Evolutionary conservation across 2,113 vertebrate genomes (phyloP).

Genomic region (Microcebus ravelobensis): DNA sequence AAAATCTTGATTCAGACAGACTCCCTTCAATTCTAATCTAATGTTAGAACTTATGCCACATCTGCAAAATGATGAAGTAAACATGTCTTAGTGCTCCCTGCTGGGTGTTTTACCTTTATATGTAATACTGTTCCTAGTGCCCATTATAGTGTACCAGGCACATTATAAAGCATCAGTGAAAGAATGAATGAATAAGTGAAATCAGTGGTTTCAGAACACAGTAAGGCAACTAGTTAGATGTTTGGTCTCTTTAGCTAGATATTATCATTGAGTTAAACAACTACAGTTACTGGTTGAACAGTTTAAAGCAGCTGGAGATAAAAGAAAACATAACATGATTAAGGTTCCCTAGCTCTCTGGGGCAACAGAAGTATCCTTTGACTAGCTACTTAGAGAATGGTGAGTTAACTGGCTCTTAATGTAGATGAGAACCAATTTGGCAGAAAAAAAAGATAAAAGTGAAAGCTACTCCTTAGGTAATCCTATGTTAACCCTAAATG

Average conservation of each 20-base stretch:
- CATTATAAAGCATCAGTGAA: background rate
- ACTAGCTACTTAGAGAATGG: background rate
- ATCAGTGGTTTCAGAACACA: background rate
- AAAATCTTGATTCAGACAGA: background rate
- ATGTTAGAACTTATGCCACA: background rate
- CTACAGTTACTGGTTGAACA: background rate
- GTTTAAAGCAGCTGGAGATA: background rate
- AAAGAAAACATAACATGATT: background rate
- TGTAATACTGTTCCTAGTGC: background rate
- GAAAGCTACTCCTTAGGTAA: background rate
- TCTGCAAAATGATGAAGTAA: background rate
- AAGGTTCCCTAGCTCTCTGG: background rate
- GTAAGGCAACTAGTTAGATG: background rate
- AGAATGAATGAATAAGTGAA: background rate
- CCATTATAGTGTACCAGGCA: background rate
- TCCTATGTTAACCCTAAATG: background rate
- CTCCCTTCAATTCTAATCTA: background rate
- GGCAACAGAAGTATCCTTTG: background rate
- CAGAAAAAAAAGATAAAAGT: background rate
- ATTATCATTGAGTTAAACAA: background rate
- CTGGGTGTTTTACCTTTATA: background rate
- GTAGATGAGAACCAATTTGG: background rate
- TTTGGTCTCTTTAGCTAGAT: background rate
- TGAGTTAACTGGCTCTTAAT: background rate
- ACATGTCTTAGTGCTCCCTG: accelerated